These are phyloP conservation scores for Chunga burmeisteri DNA, from an alignment of 2,113 vertebrate species.

Conservation along the genomic window DNA sequence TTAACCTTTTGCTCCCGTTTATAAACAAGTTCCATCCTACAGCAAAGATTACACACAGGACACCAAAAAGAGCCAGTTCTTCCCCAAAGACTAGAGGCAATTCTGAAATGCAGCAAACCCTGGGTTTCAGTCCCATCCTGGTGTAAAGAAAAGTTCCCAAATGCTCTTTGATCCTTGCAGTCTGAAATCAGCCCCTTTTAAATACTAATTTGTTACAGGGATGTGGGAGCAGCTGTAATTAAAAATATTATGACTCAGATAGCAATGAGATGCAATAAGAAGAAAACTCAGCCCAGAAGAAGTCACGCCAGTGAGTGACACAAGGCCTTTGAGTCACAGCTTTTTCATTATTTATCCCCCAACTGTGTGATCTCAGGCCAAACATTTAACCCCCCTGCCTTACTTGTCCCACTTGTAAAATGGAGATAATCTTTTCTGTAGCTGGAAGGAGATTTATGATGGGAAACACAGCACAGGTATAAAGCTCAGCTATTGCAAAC, in stretches of 20 bases:
- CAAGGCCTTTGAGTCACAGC: not conserved
- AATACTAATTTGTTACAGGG: not conserved
- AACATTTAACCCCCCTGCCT: not conserved
- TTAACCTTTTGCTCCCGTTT: not conserved
- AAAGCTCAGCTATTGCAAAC: not conserved
- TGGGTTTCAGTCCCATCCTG: not conserved
- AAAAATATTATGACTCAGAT: not conserved
- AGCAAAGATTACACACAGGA: not conserved
- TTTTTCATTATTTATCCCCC: not conserved
- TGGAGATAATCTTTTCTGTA: not conserved
- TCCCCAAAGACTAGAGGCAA: not conserved
- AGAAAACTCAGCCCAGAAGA: not conserved
- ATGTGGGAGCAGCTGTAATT: not conserved
- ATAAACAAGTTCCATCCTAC: not conserved
- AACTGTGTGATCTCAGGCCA: not conserved
- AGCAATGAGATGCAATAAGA: not conserved
- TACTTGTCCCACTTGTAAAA: not conserved
- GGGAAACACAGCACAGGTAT: not conserved
- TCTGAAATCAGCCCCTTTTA: not conserved
- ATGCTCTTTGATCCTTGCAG: not conserved
- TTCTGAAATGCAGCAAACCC: not conserved
- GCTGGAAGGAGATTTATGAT: not conserved
- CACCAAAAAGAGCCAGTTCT: not conserved
- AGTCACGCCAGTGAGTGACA: fast-evolving
- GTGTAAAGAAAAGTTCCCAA: not conserved